Base-by-base conservation (phyloP, 2,888 invertebrate genomes). In the Phalangium opilio region DNA sequence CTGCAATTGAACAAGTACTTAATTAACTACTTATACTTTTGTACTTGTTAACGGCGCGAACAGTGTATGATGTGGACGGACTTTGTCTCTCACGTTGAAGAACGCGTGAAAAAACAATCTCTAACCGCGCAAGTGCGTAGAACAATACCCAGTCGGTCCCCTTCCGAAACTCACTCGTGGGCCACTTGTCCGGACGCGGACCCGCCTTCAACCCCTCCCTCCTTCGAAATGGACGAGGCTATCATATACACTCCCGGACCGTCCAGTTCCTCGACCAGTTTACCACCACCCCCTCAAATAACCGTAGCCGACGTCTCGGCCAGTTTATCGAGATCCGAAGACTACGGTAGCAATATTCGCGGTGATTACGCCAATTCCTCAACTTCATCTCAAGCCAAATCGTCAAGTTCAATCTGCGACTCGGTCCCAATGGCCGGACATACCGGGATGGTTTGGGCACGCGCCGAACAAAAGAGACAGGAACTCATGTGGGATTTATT, bases 401-500 rank as follows among this genome's bases (percentile, higher is more conserved):
- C 27, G 27, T 4, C 5, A 4, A 27, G 27, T 27, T n/a, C n/a
- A n/a, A n/a, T n/a, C n/a, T 27, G 27, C 27, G 27, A 27, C 8
- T 27, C 27, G 5, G 27, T 27, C 4, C 27, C 27, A 4, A 15
- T 38, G 8, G n/a, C 38, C 12, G 18, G 18, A 38, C 38, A 38
- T 18, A 2, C 3, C 14, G 49, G 45, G 21, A 43, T 51, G 18
- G 56, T 55, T 4, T 40, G 54, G 3, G 51, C 56, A 1, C 44
- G 52, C 44, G 49, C 57, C 46, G 68, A 64, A 53, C 60, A 61
- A 52, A 71, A 63, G 60, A 62, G 66, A 55, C 60, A 71, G 38
- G 73, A 75, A 58, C 73, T 74, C 7, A 68, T 75, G 14, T 76
- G 76, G 76, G 76, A 76, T 60, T 64, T 76, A 8, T 75, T 75